Conservation (phyloP, 2,797 vertebrate genomes). For the Pempheris klunzingeri region DNA sequence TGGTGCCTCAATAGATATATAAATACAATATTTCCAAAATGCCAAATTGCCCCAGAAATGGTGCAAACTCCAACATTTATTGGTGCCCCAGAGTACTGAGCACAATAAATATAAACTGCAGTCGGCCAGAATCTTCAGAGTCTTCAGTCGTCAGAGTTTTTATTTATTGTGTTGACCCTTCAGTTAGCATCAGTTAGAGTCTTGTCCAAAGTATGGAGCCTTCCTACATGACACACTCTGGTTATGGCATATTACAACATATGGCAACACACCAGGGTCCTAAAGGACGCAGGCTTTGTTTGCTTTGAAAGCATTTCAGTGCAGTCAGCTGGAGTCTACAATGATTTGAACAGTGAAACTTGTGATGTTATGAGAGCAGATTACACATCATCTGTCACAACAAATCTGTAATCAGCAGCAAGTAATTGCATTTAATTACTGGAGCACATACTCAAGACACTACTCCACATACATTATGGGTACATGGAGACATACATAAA, state of each 20-base stretch:
- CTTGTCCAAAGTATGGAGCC: background rate
- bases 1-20: no score
- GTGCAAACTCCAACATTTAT: no score
- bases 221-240: slow-evolving; percentile 5
- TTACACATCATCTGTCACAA: slow-evolving; percentile 37
- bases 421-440: slow-evolving; percentile 39
- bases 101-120: no score
- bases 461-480: slow-evolving; percentile 28
- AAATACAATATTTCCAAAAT: no score
- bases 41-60: no score
- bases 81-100: no score
- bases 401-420: slow-evolving; percentile 36
- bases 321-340: background rate
- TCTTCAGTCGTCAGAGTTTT: no score
- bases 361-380: slow-evolving; percentile 24
- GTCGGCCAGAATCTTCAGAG: no score
- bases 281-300: slow-evolving; percentile 8
- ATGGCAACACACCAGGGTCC: slow-evolving; percentile 8
- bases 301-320: slow-evolving; percentile 3
- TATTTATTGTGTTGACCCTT: no score
- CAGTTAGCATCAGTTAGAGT: background rate
- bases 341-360: background rate
- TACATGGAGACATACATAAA: slow-evolving; percentile 14
- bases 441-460: slow-evolving; percentile 12
- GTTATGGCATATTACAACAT: slow-evolving; percentile 1